These are phyloP conservation scores for Scaptomyza flava DNA, from an alignment of 2,888 invertebrate species.

Conservation along the genomic window DNA sequence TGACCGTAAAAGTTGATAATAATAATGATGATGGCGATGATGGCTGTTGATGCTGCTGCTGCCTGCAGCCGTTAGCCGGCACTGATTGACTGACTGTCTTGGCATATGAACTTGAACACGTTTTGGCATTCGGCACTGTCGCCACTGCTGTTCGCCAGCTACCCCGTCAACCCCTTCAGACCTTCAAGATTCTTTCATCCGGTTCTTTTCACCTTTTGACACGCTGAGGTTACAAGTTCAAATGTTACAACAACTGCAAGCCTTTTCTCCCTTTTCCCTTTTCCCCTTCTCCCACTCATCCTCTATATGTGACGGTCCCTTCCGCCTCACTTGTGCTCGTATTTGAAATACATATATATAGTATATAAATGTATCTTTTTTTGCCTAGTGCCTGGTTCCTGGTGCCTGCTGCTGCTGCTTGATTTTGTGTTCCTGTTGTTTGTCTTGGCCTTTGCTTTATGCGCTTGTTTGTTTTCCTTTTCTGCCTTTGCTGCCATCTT, in stretches of 20 bases:
- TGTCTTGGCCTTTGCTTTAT: slow-evolving; percentile 55
- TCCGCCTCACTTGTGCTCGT: slow-evolving; percentile 12
- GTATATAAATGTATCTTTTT: not conserved
- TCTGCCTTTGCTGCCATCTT: slow-evolving; percentile 36
- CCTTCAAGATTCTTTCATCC: slow-evolving; percentile 33
- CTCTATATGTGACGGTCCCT: slow-evolving; percentile 4
- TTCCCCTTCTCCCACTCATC: not conserved
- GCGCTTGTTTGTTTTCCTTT: slow-evolving; percentile 58
- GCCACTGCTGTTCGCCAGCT: not conserved
- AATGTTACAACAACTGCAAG: slow-evolving; percentile 33
- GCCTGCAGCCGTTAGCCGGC: slow-evolving; percentile 27
- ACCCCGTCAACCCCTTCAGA: slow-evolving; percentile 1
- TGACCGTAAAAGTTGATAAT: not conserved
- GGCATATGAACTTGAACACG: slow-evolving; percentile 60
- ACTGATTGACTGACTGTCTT: slow-evolving; percentile 22
- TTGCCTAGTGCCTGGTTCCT: slow-evolving; percentile 4
- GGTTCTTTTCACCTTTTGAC: slow-evolving; percentile 57
- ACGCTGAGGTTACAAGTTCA: slow-evolving; percentile 59
- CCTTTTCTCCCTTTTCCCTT: not conserved
- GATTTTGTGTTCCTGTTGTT: slow-evolving; percentile 64
- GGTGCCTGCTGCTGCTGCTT: slow-evolving; percentile 38
- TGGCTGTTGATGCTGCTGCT: not conserved
- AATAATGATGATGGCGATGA: slow-evolving; percentile 8
- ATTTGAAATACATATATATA: slow-evolving; percentile 12
- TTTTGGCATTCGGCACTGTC: slow-evolving; percentile 41